These are phyloP conservation scores for Xylocampa areola DNA, from an alignment of 2,888 invertebrate species.

Conservation along the genomic window DNA sequence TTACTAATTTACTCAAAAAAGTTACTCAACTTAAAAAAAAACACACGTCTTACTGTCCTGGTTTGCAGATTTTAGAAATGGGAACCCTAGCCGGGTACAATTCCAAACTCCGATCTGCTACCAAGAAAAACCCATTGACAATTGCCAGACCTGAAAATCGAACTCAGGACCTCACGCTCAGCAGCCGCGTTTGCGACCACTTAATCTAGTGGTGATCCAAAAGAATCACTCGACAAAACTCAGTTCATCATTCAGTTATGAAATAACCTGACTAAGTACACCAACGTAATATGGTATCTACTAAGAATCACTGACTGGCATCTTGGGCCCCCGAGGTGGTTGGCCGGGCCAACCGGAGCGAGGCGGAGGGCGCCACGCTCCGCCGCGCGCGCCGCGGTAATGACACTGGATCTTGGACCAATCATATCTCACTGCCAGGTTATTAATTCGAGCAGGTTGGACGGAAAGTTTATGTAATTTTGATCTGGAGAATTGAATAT, in stretches of 20 bases:
- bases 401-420: constrained; percentile 79
- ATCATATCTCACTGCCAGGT: constrained; percentile 82
- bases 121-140: too few species aligned
- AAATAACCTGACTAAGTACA: constrained; percentile 2
- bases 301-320: constrained; percentile 47
- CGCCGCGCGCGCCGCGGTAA: constrained; percentile 73
- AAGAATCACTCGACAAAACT: neutral
- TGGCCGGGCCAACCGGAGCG: constrained; percentile 81
- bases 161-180: too few species aligned
- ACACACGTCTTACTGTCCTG: too few species aligned
- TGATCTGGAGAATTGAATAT: constrained; percentile 12
- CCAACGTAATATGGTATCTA: constrained; percentile 29
- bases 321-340: constrained; percentile 70
- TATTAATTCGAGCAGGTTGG: constrained; percentile 52
- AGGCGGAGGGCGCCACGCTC: constrained; percentile 77
- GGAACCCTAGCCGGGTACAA: too few species aligned
- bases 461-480: constrained; percentile 29
- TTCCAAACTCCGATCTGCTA: too few species aligned
- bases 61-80: too few species aligned
- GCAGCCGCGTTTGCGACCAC: too few species aligned
- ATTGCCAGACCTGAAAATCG: too few species aligned
- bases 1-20: too few species aligned
- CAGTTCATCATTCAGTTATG: neutral
- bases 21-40: too few species aligned
- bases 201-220: neutral